Evolutionary conservation across 1,140 invertebrate genomes (phyloP), one percentile per base, ranked within the genome.

Genomic region (Lerema accius): DNA sequence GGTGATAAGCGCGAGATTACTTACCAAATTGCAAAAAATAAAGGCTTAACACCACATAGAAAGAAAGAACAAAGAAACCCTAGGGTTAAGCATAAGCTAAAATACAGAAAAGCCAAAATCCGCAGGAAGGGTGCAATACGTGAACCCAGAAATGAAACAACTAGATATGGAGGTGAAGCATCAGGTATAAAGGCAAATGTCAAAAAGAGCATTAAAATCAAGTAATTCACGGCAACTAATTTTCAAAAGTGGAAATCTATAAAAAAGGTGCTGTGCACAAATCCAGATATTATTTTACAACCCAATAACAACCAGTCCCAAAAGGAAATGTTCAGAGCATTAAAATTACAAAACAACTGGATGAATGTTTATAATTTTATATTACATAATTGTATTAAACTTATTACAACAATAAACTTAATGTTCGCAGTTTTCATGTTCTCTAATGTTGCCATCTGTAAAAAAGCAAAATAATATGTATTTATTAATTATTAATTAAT

Each of bases 1-100:
- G 82, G 71, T 43, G 93, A 91, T 26, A 98, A 97, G 78, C 92
- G 98, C 76, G 93, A 93, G 49, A 98, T 99, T 69, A 98, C 96
- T 11, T 97, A 97, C 84, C 93, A 98, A 93, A 99, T 99, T 76
- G 94, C 95, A 5, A 99, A 99, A 87, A 99, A 99, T 78, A 98
- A 98, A 91, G 98, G 98, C 35, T 92, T 99, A 0, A 98, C 95
- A 35, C 96, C 97, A 7, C 92, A 95, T 67, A 94, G 97, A 60
- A 98, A 96, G 80, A 98, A 98, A 82, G 97, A 98, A 80, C 93
- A 95, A 71, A 93, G 96, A 67, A 99, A 99, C 94, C 98, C 98
- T 0, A 92, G 98, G 77, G 97, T 99, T 0, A 98, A 98, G 83
- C 95, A 98, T 86, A 95, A 96, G 71, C 95, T 95, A 63, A 99